phyloP scores from a whole-genome alignment of 2,113 vertebrate genomes.

The Vimba vimba region DNA sequence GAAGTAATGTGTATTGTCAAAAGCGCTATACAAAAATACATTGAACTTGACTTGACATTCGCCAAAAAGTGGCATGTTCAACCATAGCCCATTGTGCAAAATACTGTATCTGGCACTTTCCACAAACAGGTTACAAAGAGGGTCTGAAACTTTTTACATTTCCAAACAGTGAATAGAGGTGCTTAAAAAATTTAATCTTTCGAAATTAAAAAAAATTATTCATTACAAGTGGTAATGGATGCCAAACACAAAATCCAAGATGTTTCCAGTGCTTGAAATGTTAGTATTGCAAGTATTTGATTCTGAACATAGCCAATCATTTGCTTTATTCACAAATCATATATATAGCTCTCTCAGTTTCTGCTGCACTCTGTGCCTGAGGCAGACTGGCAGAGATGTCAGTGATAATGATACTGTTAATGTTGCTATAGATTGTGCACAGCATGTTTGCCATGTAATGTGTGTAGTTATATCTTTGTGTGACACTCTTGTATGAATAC shows the following conservation, averaged over 20 bases:
- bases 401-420: conserved; percentile 10
- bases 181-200: no score
- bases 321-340: not conserved
- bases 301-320: not conserved
- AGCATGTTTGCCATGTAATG: not conserved
- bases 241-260: not conserved
- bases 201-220: no score
- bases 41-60: not conserved
- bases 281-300: not conserved
- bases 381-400: conserved; percentile 4
- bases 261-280: not conserved
- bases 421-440: not conserved
- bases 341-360: not conserved
- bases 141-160: no score
- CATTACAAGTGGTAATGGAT: no score
- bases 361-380: conserved; percentile 12
- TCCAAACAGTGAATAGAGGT: no score
- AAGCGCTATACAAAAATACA: no score
- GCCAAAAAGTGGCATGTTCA: not conserved
- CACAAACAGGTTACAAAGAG: no score
- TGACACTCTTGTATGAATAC: no score
- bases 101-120: not conserved
- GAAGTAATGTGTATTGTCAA: no score
- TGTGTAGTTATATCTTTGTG: not conserved
- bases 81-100: not conserved